A percentile compares a stretch with the other conserved stretches of the same genome.
These are phyloP conservation scores for Hystrix cristata DNA, from an alignment of 2,113 vertebrate genomes.

Conservation along the genomic window DNA sequence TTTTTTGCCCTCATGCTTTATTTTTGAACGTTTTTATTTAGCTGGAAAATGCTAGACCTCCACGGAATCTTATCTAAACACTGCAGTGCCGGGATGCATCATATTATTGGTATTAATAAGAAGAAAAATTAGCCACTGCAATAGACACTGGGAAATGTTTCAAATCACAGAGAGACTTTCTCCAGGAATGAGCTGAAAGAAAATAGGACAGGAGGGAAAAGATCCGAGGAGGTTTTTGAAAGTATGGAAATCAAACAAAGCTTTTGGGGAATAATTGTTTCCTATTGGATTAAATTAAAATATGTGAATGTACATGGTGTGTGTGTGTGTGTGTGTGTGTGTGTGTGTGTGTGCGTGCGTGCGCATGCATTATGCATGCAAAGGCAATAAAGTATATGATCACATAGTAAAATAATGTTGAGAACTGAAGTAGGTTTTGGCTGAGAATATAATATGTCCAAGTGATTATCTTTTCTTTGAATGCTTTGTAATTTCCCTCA, in stretches of 20 bases:
- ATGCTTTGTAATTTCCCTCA: slow-evolving; percentile 37
- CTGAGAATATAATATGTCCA: not conserved
- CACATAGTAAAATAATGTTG: not conserved
- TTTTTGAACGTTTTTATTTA: slow-evolving; percentile 84
- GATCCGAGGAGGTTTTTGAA: slow-evolving; percentile 79
- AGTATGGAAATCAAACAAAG: slow-evolving; percentile 77
- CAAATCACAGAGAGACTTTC: slow-evolving; percentile 82
- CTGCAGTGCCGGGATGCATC: slow-evolving; percentile 77
- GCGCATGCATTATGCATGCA: not conserved
- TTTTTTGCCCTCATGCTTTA: slow-evolving; percentile 82
- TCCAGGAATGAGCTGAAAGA: slow-evolving; percentile 76
- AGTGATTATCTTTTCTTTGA: not conserved
- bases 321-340: not conserved
- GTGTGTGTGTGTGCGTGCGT: not conserved
- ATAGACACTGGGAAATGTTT: slow-evolving; percentile 84
- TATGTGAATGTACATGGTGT: not conserved
- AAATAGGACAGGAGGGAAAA: slow-evolving; percentile 84
- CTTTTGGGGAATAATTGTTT: slow-evolving; percentile 65
- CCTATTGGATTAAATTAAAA: slow-evolving; percentile 62
- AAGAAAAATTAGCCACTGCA: slow-evolving; percentile 86
- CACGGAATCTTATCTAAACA: slow-evolving; percentile 87
- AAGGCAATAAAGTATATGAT: not conserved
- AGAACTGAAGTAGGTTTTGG: not conserved
- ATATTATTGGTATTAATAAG: slow-evolving; percentile 85
- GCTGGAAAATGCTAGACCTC: slow-evolving; percentile 85